Evolutionary conservation across 2,113 vertebrate species (phyloP).

Genomic region (Equus quagga): DNA sequence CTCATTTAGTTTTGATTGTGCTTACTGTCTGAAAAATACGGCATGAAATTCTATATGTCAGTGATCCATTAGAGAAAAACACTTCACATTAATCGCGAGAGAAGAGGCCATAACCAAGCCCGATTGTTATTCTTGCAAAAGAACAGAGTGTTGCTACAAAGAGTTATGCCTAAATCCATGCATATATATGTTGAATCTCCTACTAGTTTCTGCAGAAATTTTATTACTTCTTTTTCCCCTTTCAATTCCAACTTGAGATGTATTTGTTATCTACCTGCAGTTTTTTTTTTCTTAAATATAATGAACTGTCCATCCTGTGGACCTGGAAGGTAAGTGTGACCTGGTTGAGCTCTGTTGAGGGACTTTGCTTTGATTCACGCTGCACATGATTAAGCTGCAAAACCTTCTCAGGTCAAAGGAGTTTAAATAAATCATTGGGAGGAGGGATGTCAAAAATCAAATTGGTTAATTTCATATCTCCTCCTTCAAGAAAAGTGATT

Average conservation of each 20-base stretch:
- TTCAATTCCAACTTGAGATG: neutral
- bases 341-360: constrained; percentile 35
- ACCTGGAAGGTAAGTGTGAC: constrained; percentile 51
- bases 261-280: neutral
- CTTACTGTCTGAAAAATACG: neutral
- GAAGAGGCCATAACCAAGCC: neutral
- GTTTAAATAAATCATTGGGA: constrained; percentile 59
- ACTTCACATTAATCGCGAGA: neutral
- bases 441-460: constrained; percentile 36
- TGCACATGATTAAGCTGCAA: constrained; percentile 31
- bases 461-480: constrained; percentile 52
- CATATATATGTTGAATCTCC: neutral
- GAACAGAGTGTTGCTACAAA: neutral
- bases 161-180: neutral
- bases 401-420: constrained; percentile 49
- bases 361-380: neutral
- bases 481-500: constrained; percentile 44
- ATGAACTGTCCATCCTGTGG: neutral
- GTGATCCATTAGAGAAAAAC: neutral
- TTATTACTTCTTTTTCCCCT: neutral
- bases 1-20: neutral
- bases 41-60: neutral
- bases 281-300: constrained; percentile 32
- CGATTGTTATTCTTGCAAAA: neutral
- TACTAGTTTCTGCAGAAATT: neutral